phyloP scores from a whole-genome alignment of 2,888 invertebrate species.

The Artemia sp. region DNA sequence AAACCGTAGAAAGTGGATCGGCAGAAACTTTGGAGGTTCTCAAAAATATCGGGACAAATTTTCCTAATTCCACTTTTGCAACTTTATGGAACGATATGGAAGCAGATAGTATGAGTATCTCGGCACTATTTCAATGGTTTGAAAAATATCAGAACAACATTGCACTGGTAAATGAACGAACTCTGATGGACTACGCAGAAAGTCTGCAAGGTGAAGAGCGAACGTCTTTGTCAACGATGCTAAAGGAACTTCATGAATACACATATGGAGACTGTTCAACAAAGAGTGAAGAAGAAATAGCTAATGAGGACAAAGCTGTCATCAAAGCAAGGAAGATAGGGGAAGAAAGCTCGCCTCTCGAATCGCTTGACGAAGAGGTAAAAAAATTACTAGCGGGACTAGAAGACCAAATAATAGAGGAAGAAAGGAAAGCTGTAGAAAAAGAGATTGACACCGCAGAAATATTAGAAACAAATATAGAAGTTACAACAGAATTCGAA shows the following conservation, averaged over 20 bases:
- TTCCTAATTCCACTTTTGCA: slow-evolving; percentile 12
- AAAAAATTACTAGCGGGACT: slow-evolving; percentile 9
- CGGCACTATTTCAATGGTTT: slow-evolving; percentile 21
- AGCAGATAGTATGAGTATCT: slow-evolving; percentile 5
- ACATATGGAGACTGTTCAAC: background rate
- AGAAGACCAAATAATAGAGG: slow-evolving; percentile 1
- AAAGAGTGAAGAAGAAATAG: background rate
- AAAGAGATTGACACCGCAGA: background rate
- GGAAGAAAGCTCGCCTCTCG: background rate
- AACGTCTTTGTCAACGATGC: background rate
- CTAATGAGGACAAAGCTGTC: background rate
- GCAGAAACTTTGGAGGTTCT: slow-evolving; percentile 10
- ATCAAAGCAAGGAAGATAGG: background rate
- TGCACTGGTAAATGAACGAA: slow-evolving; percentile 21
- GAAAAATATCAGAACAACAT: slow-evolving; percentile 20
- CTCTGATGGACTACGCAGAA: slow-evolving; percentile 21
- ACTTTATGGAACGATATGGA: slow-evolving; percentile 16
- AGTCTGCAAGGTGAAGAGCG: slow-evolving; percentile 19
- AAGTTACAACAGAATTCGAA: too few relatives aligned
- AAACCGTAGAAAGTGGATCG: slow-evolving; percentile 14
- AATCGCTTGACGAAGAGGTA: background rate
- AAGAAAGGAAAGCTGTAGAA: background rate
- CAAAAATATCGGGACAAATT: background rate
- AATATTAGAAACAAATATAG: background rate
- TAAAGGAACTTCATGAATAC: slow-evolving; percentile 16